These are phyloP conservation scores for Spilosoma lubricipeda DNA, from an alignment of 2,888 invertebrate species.

Conservation along the genomic window DNA sequence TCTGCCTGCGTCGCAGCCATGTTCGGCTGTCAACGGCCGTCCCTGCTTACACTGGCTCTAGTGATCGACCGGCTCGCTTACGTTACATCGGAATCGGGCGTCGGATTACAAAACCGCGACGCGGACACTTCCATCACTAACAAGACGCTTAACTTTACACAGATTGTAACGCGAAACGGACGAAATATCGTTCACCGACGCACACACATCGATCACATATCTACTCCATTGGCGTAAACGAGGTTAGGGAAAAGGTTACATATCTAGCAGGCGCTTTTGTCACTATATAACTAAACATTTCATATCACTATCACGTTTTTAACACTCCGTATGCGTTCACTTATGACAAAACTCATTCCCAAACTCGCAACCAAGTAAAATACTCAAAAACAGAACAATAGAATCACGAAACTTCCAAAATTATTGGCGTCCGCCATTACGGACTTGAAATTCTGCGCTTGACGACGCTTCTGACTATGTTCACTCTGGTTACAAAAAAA, in stretches of 20 bases:
- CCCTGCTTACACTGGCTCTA: conserved; percentile 88
- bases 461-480: conserved; percentile 84
- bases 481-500: conserved; percentile 81
- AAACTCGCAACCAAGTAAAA: conserved; percentile 67
- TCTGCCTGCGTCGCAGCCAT: conserved; percentile 95
- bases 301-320: conserved; percentile 81
- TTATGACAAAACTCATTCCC: conserved; percentile 75
- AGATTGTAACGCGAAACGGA: conserved; percentile 82
- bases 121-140: conserved; percentile 86
- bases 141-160: conserved; percentile 76
- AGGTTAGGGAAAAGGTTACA: conserved; percentile 92
- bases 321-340: conserved; percentile 76
- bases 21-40: conserved; percentile 87
- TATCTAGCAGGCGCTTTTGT: conserved; percentile 87
- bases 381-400: conserved; percentile 83
- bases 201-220: conserved; percentile 91
- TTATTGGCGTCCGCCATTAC: conserved; percentile 87
- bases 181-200: conserved; percentile 89
- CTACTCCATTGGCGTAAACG: conserved; percentile 92
- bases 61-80: conserved; percentile 86
- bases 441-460: conserved; percentile 84
- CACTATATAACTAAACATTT: conserved; percentile 82
- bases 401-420: conserved; percentile 86
- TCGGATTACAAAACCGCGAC: conserved; percentile 85
- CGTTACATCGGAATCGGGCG: conserved; percentile 86